phyloP scores from a whole-genome alignment of 2,888 invertebrate genomes.

The Ecdyonurus torrentis region DNA sequence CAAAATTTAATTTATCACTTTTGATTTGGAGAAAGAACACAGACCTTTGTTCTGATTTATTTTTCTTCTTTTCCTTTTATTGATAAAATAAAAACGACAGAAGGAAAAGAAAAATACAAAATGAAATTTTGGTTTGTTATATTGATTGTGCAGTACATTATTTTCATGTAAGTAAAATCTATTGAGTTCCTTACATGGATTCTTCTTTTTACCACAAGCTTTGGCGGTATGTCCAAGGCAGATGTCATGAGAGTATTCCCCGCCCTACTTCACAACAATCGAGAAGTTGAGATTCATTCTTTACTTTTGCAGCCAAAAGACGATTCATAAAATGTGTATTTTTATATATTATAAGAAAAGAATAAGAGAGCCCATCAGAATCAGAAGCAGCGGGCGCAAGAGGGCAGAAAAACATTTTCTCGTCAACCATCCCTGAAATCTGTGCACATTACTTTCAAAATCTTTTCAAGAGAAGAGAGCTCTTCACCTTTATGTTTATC shows the following conservation, averaged over 20 bases:
- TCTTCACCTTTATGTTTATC: not conserved
- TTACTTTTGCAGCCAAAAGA: not conserved
- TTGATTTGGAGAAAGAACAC: too few relatives aligned
- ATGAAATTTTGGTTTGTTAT: too few relatives aligned
- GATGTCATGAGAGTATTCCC: too few relatives aligned
- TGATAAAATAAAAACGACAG: not conserved
- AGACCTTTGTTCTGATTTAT: too few relatives aligned
- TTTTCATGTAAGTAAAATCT: not conserved
- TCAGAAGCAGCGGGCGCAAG: too few relatives aligned
- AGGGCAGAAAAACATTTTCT: not conserved
- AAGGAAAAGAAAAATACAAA: not conserved
- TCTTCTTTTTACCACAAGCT: not conserved
- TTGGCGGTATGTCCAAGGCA: not conserved
- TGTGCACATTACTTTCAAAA: not conserved
- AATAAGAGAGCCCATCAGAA: too few relatives aligned
- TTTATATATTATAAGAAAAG: too few relatives aligned
- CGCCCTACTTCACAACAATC: not conserved
- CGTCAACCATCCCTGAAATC: not conserved
- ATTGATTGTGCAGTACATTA: too few relatives aligned
- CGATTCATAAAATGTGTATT: too few relatives aligned
- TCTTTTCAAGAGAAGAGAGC: not conserved
- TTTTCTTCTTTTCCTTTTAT: too few relatives aligned
- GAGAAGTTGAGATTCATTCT: too few relatives aligned
- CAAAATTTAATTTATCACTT: not conserved
- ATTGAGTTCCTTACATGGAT: not conserved